Base-by-base conservation (phyloP, 1,140 invertebrate species). In the Zaprionus camerounensis region DNA sequence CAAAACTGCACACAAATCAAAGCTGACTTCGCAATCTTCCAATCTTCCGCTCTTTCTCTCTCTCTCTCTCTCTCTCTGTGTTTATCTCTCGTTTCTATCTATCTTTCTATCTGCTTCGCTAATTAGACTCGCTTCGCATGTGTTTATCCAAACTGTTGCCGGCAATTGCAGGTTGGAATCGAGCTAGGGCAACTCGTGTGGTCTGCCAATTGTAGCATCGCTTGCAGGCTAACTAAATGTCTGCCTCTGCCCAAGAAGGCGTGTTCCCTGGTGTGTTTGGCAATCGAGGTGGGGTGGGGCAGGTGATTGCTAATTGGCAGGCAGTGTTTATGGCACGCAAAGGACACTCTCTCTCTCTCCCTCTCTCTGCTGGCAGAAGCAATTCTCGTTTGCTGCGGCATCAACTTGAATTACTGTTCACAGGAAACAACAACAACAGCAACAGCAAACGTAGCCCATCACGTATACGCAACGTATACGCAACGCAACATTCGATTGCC, bases 51-150 rank as follows among this genome's bases (percentile, higher is more conserved):
- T 4, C 6, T 6, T 9, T 49, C 15, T 26, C 15, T 4, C 6
- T 6, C 4, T 49, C 44, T 9, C 4, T 63, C 28, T 64, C 7
- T 63, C 24, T 28, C 5, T 44, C 5, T 44, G 1, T 4, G 1
- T 44, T 22, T 28, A 20, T 34, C 0, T 5, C 20, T 24, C 2
- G 4, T 15, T 26, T 11, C 12, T 15, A 2, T 20, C 28, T 5
- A 31, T 24, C 26, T 9, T 49, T 56, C 22, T 61, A 28, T 55
- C 67, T 70, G 55, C 63, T 57, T 26, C 58, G 38, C 68, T 76
- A 76, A 76, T 76, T 71, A 71, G 59, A 56, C 62, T 34, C 69
- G 46, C 68, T 59, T 71, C 36, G 46, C 17, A 46, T 56, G 64
- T 46, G 71, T 57, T 75, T 67, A 67, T 44, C 55, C 70, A 66